Base-by-base conservation (phyloP, 64 coral and sea anemone genomes). In the Dendrophyllia cribrosa region DNA sequence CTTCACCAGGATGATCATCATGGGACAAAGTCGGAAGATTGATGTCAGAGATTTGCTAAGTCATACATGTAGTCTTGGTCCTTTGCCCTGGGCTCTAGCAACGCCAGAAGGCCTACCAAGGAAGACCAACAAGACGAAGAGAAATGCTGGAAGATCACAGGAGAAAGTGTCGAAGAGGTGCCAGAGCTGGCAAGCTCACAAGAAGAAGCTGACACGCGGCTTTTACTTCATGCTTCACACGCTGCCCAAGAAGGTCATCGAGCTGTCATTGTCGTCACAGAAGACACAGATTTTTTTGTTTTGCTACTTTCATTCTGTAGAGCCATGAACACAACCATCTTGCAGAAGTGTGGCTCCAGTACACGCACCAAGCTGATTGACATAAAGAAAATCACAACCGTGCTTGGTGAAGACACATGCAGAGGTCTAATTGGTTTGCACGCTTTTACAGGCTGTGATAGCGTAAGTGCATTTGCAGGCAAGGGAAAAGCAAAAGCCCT, bases 1-100 rank as follows among this genome's bases (percentile, higher is more conserved):
- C 49, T 91, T 91, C 59, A 50, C 47, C 12, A 82, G 89, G 56
- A 91, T 91, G 51, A 91, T 91, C 1, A 83, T 83, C 66, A 60
- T 66, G 19, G 77, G 89, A 26, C 89, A 91, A 62, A 91, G 89
- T 62, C 63, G 89, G 48, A 91, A 91, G 62, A 83, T 91, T 91
- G 89, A 77, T 44, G 59, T 83, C 5, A 72, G 43, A 77, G 78
- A 91, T 17, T 74, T 83, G 66, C 89, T 91, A 9, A 69, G 25
- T 34, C 78, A 91, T n/a, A n/a, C n/a, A n/a, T n/a, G n/a, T 49
- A 91, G 56, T 58, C 92, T 93, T 48, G 84, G 92, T 34, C 92
- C 92, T 52, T 76, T 93, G 65, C 85, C 85, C 55, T 86, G 72
- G 72, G 21, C 87, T 5, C 19, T 93, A 55, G 82, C 91, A 66